Evolutionary conservation across 2,888 invertebrate genomes (phyloP).

Genomic region (Apamea anceps): DNA sequence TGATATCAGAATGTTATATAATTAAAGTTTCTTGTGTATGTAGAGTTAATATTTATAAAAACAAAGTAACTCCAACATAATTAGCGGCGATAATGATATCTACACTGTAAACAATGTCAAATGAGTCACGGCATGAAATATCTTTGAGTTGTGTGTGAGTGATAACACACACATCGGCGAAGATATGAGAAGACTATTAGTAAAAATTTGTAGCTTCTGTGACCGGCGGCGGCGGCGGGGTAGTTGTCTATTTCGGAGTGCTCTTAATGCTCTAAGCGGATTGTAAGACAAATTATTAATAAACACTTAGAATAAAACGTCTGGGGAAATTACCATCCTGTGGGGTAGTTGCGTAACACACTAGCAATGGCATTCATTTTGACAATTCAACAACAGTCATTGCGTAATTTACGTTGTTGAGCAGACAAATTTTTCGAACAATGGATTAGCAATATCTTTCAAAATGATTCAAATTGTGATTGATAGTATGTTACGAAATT

Average conservation of each 20-base stretch:
- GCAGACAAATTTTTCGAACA: too few relatives aligned
- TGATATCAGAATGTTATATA: slow-evolving; percentile 25
- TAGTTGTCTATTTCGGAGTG: too few relatives aligned
- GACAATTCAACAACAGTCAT: too few relatives aligned
- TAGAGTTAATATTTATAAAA: slow-evolving; percentile 55
- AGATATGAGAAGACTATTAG: slow-evolving; percentile 21
- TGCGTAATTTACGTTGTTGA: too few relatives aligned
- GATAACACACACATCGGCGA: slow-evolving; percentile 32
- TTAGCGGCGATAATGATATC: slow-evolving; percentile 49
- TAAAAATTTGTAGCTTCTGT: slow-evolving; percentile 23
- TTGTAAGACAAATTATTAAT: too few relatives aligned
- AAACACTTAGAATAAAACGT: too few relatives aligned
- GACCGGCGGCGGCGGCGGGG: neutral
- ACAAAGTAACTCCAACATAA: slow-evolving; percentile 53
- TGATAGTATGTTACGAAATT: neutral
- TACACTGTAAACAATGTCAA: slow-evolving; percentile 68
- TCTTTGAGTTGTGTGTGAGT: slow-evolving; percentile 7
- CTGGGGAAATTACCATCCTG: too few relatives aligned
- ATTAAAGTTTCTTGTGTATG: slow-evolving; percentile 12
- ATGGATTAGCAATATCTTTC: too few relatives aligned
- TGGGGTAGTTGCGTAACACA: too few relatives aligned
- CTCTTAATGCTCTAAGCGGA: too few relatives aligned
- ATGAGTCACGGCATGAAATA: slow-evolving; percentile 66
- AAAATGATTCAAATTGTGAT: too few relatives aligned
- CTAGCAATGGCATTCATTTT: too few relatives aligned